These are phyloP conservation scores for Anoplolepis gracilipes DNA, from an alignment of 1,140 invertebrate genomes.

Conservation along the genomic window DNA sequence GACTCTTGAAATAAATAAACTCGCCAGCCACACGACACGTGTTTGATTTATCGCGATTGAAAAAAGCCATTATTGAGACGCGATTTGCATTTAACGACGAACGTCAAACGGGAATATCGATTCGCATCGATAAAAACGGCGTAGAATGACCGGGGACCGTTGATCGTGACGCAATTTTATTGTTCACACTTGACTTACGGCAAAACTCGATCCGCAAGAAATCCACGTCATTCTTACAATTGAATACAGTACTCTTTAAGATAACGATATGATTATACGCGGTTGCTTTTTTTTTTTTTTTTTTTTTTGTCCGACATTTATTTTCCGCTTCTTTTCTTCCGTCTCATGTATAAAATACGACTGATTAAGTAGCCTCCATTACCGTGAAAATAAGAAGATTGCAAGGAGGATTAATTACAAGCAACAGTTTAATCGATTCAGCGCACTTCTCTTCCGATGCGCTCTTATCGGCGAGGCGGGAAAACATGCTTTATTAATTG, in stretches of 20 bases:
- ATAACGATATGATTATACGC: background rate
- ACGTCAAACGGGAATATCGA: background rate
- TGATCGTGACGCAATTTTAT: conserved; percentile 9
- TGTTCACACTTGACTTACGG: background rate
- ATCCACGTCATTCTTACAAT: background rate
- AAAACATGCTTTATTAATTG: conserved; percentile 55
- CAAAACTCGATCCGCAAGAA: background rate
- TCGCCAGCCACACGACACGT: background rate
- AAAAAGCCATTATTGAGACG: background rate
- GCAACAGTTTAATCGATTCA: conserved; percentile 20
- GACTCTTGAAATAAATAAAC: conserved; percentile 7
- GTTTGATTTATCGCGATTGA: conserved; percentile 45
- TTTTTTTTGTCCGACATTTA: background rate
- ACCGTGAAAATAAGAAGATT: background rate
- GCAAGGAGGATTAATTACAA: conserved; percentile 22
- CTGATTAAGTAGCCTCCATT: background rate
- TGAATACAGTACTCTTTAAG: too few species aligned
- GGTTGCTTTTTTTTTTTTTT: background rate
- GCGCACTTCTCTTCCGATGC: background rate
- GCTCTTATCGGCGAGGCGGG: conserved; percentile 21
- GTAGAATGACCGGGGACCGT: too few species aligned
- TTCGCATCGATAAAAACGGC: conserved; percentile 6
- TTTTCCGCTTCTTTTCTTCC: background rate
- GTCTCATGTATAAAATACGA: background rate
- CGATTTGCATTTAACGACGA: conserved; percentile 28